A percentile compares a stretch with the other conserved stretches of the same genome.
Conservation (phyloP, 2,113 vertebrate genomes). For the Chamaea fasciata region DNA sequence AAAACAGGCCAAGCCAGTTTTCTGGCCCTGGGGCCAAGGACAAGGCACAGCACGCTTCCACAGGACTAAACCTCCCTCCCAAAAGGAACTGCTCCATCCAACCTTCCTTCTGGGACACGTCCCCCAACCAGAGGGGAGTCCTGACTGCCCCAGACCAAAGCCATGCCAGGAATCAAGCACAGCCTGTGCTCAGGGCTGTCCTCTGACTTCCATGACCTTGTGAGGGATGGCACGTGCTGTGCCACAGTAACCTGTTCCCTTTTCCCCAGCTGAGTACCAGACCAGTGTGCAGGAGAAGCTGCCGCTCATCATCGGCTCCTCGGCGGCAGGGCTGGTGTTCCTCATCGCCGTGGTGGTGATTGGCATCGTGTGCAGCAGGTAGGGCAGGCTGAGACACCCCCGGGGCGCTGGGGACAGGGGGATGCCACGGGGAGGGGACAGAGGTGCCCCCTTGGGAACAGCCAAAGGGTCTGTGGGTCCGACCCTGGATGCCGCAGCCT, state of each 20-base stretch:
- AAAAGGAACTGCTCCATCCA: not conserved
- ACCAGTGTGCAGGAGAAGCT: constrained; percentile 93
- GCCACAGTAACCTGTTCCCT: not conserved
- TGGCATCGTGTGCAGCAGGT: constrained; percentile 89
- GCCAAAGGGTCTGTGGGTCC: not conserved
- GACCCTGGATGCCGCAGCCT: not conserved
- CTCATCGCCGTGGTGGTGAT: constrained; percentile 88
- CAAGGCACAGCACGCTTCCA: not conserved
- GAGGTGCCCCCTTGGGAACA: not conserved
- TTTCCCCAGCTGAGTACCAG: constrained; percentile 84
- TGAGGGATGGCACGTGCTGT: not conserved
- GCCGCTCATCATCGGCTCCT: constrained; percentile 91
- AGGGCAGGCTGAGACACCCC: not conserved
- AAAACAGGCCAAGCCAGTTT: constrained; percentile 9
- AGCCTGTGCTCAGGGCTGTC: not conserved
- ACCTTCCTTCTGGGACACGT: not conserved
- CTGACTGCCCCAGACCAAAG: not conserved
- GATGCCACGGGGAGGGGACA: not conserved
- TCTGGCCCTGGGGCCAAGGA: not conserved
- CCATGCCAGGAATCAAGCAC: not conserved
- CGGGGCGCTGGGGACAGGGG: not conserved
- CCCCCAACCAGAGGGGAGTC: not conserved
- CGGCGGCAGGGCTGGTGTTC: constrained; percentile 87
- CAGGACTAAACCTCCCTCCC: not conserved
- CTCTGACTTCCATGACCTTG: not conserved